These are phyloP conservation scores for Pyrocephalus nanus DNA, from an alignment of 2,797 vertebrate genomes.

Conservation along the genomic window DNA sequence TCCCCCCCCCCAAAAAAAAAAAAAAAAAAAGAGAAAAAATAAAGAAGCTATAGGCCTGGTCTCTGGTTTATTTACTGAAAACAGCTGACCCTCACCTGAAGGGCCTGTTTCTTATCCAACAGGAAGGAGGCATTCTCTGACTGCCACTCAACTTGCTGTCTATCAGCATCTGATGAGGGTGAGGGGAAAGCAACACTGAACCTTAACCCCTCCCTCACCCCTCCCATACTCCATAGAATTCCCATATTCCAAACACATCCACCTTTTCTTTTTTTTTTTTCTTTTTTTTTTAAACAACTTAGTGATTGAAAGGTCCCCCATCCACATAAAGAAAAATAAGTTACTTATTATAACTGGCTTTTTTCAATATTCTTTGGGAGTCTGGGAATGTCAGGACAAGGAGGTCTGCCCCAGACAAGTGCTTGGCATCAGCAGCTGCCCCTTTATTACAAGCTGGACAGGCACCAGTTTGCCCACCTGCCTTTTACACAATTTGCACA, in stretches of 20 bases:
- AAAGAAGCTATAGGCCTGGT: slow-evolving; percentile 56
- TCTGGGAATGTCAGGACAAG: slow-evolving; percentile 63
- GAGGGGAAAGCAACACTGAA: slow-evolving; percentile 29
- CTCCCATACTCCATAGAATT: background rate
- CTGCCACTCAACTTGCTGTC: slow-evolving; percentile 7
- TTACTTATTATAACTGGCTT: slow-evolving; percentile 71
- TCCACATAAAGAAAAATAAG: slow-evolving; percentile 72
- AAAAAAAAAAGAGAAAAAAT: slow-evolving; percentile 34
- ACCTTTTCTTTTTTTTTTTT: background rate
- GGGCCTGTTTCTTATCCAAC: slow-evolving; percentile 35
- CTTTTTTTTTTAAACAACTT: slow-evolving; percentile 25
- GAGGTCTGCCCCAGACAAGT: slow-evolving; percentile 66
- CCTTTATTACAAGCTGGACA: slow-evolving; percentile 71
- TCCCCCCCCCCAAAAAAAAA: slow-evolving; percentile 56
- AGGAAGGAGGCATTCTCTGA: slow-evolving; percentile 8
- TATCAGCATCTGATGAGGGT: background rate
- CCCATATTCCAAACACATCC: slow-evolving; percentile 38
- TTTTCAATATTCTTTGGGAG: slow-evolving; percentile 73
- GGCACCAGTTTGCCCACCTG: slow-evolving; percentile 74
- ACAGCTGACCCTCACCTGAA: slow-evolving; percentile 42
- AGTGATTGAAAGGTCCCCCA: slow-evolving; percentile 64
- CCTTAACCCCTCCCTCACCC: background rate
- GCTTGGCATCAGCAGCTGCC: slow-evolving; percentile 70
- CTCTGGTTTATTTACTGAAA: slow-evolving; percentile 63
- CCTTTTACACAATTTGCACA: slow-evolving; percentile 79